Conservation (phyloP, 2,113 vertebrate genomes). For the Ovis canadensis region DNA sequence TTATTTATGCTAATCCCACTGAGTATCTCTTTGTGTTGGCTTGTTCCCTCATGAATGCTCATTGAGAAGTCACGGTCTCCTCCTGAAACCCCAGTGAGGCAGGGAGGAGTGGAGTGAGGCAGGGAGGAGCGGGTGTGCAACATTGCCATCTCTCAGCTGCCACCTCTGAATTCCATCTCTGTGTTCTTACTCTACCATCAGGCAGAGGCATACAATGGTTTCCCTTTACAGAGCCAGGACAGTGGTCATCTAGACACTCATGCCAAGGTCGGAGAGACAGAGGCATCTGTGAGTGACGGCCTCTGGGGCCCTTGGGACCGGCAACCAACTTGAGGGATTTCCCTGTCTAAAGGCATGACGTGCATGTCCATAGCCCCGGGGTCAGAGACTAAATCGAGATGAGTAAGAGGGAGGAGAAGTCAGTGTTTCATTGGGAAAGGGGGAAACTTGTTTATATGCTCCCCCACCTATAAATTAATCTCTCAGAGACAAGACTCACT, state of each 20-base stretch:
- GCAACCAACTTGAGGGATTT: not conserved
- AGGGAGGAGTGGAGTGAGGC: not conserved
- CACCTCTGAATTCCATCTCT: not conserved
- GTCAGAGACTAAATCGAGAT: not conserved
- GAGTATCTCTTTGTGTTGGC: not conserved
- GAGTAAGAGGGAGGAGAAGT: not conserved
- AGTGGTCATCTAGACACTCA: not conserved
- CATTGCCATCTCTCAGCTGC: not conserved
- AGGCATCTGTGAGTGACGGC: not conserved
- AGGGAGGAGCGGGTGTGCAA: not conserved
- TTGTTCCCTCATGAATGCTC: not conserved
- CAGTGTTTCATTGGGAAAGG: not conserved
- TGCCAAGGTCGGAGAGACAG: not conserved
- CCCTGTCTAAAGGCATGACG: not conserved
- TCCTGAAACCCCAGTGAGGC: not conserved
- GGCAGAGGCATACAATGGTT: not conserved
- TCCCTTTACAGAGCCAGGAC: not conserved
- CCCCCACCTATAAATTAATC: conserved; percentile 5
- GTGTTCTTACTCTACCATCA: not conserved
- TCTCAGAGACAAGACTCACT: not conserved
- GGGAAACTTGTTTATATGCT: not conserved
- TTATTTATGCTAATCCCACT: not conserved
- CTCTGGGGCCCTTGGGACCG: not conserved
- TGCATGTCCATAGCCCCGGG: not conserved
- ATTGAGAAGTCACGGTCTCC: not conserved